A percentile compares a stretch with the other conserved stretches of the same genome.
These are phyloP conservation scores for Lichenostomus cassidix DNA, from an alignment of 2,113 vertebrate genomes.

Conservation along the genomic window DNA sequence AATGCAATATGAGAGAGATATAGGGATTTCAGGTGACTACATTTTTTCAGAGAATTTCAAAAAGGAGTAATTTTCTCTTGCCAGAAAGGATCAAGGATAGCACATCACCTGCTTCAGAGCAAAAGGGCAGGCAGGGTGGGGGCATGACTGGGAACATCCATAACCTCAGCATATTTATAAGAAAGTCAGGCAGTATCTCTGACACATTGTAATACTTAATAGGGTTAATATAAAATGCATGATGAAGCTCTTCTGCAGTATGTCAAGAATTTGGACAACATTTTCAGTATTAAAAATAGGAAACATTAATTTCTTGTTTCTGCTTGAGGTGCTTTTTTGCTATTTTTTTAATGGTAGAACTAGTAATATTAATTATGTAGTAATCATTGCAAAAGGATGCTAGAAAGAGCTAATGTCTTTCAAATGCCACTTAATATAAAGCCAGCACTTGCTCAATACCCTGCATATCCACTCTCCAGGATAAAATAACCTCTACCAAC, in stretches of 20 bases:
- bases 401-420: neutral
- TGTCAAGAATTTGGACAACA: neutral
- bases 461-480: neutral
- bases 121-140: neutral
- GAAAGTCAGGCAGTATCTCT: neutral
- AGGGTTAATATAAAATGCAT: neutral
- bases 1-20: slow-evolving; percentile 81
- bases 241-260: neutral
- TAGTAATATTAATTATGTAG: neutral
- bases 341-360: neutral
- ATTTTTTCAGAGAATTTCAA: slow-evolving; percentile 74
- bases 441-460: neutral
- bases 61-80: slow-evolving; percentile 80
- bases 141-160: neutral
- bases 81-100: slow-evolving; percentile 80
- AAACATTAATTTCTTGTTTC: neutral
- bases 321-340: neutral
- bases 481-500: neutral
- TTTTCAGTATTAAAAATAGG: neutral
- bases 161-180: neutral
- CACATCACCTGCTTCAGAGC: slow-evolving; percentile 71
- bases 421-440: neutral
- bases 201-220: neutral
- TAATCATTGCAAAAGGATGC: neutral
- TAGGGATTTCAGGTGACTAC: slow-evolving; percentile 76